Percentiles rank a stretch among this genome's conserved stretches.
These are phyloP conservation scores for Lithophane socia DNA, from an alignment of 2,888 invertebrate species.

Conservation along the genomic window DNA sequence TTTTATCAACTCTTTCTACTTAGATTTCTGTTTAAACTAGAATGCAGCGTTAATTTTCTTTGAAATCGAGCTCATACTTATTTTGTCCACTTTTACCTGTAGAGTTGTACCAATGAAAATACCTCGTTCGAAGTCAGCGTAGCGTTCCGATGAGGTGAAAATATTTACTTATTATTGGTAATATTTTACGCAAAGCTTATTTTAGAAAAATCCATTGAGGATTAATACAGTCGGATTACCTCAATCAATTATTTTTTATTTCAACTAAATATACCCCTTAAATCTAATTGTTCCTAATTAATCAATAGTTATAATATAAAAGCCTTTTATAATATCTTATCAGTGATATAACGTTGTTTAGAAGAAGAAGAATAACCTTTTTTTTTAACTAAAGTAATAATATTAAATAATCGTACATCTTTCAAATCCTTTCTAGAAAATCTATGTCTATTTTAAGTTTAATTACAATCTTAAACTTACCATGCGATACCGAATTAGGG, in stretches of 20 bases:
- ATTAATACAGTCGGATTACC: background rate
- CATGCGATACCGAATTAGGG: background rate
- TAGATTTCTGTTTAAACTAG: background rate
- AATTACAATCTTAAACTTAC: background rate
- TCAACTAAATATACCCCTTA: background rate
- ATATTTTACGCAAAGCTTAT: constrained; percentile 1
- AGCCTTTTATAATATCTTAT: background rate
- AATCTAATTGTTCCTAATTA: background rate
- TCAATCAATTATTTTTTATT: background rate
- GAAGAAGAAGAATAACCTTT: no score
- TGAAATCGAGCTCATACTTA: background rate
- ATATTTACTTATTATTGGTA: background rate
- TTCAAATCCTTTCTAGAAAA: background rate
- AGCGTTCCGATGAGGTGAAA: background rate
- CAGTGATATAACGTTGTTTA: constrained; percentile 5
- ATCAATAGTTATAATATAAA: background rate
- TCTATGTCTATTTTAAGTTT: background rate
- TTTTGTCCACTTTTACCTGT: background rate
- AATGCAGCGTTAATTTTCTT: background rate
- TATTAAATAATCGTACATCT: background rate
- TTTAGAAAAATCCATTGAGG: no score
- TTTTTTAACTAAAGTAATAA: background rate
- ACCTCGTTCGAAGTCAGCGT: background rate
- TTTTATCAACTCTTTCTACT: background rate
- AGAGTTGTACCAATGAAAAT: background rate